These are phyloP conservation scores for Muscicapa comitata DNA, from an alignment of 2,797 vertebrate genomes.

Conservation along the genomic window DNA sequence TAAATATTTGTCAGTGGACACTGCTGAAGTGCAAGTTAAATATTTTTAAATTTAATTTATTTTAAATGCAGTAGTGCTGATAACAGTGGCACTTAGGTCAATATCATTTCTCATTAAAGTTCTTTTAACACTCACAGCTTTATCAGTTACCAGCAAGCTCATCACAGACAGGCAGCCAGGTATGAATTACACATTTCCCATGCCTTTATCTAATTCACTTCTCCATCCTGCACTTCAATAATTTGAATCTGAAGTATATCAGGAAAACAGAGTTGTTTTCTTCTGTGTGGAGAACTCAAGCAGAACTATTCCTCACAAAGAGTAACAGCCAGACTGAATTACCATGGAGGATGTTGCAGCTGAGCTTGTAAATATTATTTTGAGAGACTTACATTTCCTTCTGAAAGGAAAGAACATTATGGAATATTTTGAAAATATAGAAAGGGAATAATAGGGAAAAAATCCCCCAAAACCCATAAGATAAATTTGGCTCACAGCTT, in stretches of 20 bases:
- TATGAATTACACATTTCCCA: background rate
- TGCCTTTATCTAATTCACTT: background rate
- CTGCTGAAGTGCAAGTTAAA: background rate
- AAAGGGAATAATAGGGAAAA: background rate
- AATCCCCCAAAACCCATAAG: accelerated
- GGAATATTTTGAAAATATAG: background rate
- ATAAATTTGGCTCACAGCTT: background rate
- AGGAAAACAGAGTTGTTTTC: slow-evolving; percentile 27
- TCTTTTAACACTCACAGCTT: background rate
- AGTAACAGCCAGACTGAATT: background rate
- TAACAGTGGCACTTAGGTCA: background rate
- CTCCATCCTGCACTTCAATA: background rate
- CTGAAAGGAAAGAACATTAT: slow-evolving; percentile 10
- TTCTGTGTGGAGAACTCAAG: background rate
- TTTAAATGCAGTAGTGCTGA: background rate
- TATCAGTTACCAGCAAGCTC: background rate
- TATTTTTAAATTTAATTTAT: background rate
- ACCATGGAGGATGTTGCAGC: background rate
- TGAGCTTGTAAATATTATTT: slow-evolving; percentile 33
- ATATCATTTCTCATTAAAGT: background rate
- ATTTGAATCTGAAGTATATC: slow-evolving; percentile 26
- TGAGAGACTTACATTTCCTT: slow-evolving; percentile 17
- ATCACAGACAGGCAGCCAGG: background rate
- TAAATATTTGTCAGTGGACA: background rate
- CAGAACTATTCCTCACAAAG: slow-evolving; percentile 8